Base-by-base conservation (phyloP, 23 tunicate species). In the Halocynthia roretzi region DNA sequence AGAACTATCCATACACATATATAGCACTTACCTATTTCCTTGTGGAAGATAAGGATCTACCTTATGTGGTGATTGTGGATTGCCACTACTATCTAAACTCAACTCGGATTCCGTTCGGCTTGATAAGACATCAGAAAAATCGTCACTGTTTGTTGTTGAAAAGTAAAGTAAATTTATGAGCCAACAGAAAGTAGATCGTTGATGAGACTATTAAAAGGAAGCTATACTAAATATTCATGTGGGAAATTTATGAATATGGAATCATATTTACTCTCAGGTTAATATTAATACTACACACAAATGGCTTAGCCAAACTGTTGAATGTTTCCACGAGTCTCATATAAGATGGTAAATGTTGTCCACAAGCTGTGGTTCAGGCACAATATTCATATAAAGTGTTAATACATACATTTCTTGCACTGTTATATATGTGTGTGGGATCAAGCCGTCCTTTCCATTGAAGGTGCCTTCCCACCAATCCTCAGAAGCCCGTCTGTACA, bases 391-490 rank as follows among this genome's bases (percentile, higher is more conserved):
- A 31, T 31, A 31, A 1, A 31, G 4, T 31, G 44, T 31, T 31
- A 31, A 31, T 17, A 84, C 87, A 83, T 55, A 88, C 95, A 71
- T 52, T 18, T 88, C 95, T 40, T 78, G 86, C 48, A 88, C 84
- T 53, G 62, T 72, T 40, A 91, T 85, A 61, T 91, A 91, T 5
- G 90, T 90, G 65, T 86, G 85, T 8, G 97, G 97, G 12, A 91
- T 85, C 21, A 91, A 87, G 7, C 97, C 97, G 52, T 91, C 97
- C 21, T 78, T 78, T 21, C 97, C 97, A 53, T 82, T 86, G 50
- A 76, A 75, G 60, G 58, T 85, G 14, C 97, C 97, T 51, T 77
- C 90, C 97, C 97, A 91, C 97, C 97, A 91, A 62, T 84, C 91
- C 8, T 81, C 91, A 54, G 75, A 80, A 6, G 91, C 88, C 56